Evolutionary conservation across 2,888 invertebrate genomes (phyloP).

Genomic region (Amphipoea lucens): DNA sequence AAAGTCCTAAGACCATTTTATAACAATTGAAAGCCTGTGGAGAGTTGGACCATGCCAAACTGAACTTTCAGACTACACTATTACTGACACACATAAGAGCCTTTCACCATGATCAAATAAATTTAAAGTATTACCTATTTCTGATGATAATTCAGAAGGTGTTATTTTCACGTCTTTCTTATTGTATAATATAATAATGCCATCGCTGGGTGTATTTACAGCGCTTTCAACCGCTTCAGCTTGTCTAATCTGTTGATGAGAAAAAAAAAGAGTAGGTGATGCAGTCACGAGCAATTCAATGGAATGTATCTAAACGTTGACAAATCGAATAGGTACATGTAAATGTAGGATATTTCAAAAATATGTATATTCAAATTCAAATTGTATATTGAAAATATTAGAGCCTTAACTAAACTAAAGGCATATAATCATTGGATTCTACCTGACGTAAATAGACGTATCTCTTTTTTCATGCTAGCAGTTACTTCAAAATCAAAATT

Average conservation of each 20-base stretch:
- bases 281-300: background rate
- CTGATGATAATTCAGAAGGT: conserved; percentile 65
- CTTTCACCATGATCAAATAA: background rate
- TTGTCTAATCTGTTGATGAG: conserved; percentile 26
- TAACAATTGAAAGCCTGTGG: background rate
- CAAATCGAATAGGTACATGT: background rate
- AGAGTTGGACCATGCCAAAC: background rate
- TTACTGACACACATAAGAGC: background rate
- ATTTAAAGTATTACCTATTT: conserved; percentile 68
- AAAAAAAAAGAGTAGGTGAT: background rate
- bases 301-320: background rate
- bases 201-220: conserved; percentile 49
- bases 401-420: background rate
- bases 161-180: conserved; percentile 67
- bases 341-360: background rate
- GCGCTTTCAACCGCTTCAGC: background rate
- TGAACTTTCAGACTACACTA: background rate
- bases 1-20: background rate
- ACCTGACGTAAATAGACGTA: too few species aligned
- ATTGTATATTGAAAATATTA: background rate
- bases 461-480: too few species aligned
- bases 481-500: too few species aligned
- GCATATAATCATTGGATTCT: too few species aligned
- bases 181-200: conserved; percentile 75
- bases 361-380: background rate